Evolutionary conservation across 2,113 vertebrate genomes (phyloP).

Genomic region (Eonycteris spelaea): DNA sequence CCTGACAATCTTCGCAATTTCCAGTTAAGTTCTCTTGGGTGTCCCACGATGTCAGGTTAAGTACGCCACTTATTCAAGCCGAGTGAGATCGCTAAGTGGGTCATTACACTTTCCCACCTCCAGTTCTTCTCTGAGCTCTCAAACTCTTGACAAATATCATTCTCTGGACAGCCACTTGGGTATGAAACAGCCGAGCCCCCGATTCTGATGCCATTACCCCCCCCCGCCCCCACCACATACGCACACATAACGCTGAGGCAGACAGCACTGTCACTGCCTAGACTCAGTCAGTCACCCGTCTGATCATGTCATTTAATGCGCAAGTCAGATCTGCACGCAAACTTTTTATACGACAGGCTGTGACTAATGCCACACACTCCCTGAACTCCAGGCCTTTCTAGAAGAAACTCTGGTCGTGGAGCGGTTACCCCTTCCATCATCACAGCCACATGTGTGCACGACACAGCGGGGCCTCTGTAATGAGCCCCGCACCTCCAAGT

Average conservation of each 20-base stretch:
- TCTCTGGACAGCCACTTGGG: background rate
- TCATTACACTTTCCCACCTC: background rate
- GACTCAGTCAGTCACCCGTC: background rate
- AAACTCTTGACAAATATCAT: background rate
- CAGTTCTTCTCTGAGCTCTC: background rate
- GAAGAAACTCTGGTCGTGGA: background rate
- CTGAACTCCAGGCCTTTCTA: background rate
- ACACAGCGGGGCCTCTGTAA: background rate
- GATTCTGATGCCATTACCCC: background rate
- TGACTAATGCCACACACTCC: background rate
- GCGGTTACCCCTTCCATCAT: accelerated
- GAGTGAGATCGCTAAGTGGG: constrained; percentile 11
- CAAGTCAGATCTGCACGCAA: background rate
- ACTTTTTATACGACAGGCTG: background rate
- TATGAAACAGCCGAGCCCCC: background rate
- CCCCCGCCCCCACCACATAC: background rate
- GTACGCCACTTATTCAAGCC: background rate
- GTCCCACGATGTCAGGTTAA: constrained; percentile 35
- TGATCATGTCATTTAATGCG: background rate
- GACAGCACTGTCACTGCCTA: background rate
- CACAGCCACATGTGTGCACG: accelerated
- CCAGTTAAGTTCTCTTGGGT: constrained; percentile 35
- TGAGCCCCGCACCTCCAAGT: background rate
- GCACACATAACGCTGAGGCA: background rate
- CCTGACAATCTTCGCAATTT: background rate